Evolutionary conservation across 2,797 vertebrate species (phyloP).

Genomic region (Xyrichtys novacula): DNA sequence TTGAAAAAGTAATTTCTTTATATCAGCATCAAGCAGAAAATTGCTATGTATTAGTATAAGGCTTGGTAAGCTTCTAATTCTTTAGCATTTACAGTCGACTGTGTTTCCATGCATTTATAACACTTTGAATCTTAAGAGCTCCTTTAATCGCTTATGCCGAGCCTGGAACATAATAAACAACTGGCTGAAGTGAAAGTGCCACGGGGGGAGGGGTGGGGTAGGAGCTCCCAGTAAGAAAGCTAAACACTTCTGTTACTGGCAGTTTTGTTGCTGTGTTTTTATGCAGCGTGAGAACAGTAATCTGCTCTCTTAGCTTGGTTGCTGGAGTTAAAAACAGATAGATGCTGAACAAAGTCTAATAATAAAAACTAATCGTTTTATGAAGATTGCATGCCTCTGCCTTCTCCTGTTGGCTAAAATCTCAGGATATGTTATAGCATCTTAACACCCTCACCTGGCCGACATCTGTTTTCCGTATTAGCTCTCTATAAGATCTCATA

Average conservation of each 20-base stretch:
- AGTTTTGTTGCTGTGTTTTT: slow-evolving; percentile 94
- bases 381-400: slow-evolving; percentile 52
- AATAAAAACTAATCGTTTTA: slow-evolving; percentile 76
- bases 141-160: slow-evolving; percentile 98
- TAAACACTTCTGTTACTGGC: slow-evolving; percentile 96
- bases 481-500: too few relatives aligned
- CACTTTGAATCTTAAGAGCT: slow-evolving; percentile 98
- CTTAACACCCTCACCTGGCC: slow-evolving; percentile 70
- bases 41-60: slow-evolving; percentile 88
- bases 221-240: slow-evolving; percentile 95
- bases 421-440: slow-evolving; percentile 68
- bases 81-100: slow-evolving; percentile 98
- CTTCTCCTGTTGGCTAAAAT: slow-evolving; percentile 75
- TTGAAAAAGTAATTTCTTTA: slow-evolving; percentile 87
- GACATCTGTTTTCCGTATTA: background rate
- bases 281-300: slow-evolving; percentile 92
- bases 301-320: slow-evolving; percentile 89
- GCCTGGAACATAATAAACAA: slow-evolving; percentile 99
- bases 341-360: slow-evolving; percentile 85
- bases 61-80: slow-evolving; percentile 94
- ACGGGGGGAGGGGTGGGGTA: slow-evolving; percentile 87
- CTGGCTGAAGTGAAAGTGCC: slow-evolving; percentile 94
- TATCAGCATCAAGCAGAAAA: slow-evolving; percentile 89
- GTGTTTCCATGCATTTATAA: slow-evolving; percentile 99
- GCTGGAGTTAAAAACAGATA: slow-evolving; percentile 88